A percentile compares a stretch with the other conserved stretches of the same genome.
Evolutionary conservation across 1,140 invertebrate genomes (phyloP).

Genomic region (Oedothorax gibbosus): DNA sequence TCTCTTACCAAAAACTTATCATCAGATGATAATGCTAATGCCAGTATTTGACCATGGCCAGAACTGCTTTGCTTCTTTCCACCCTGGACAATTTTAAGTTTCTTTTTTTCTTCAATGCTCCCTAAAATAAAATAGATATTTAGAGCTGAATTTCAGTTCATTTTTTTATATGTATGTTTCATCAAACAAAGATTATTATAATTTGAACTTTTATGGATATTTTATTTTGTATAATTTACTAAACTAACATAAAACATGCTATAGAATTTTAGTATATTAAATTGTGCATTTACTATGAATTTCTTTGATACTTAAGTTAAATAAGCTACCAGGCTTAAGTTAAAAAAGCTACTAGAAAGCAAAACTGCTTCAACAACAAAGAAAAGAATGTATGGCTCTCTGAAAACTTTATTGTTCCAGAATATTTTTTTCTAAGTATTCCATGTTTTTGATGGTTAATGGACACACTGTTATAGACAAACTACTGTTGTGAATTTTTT

Average conservation of each 20-base stretch:
- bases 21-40: slow-evolving; percentile 85
- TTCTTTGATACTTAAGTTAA: slow-evolving; percentile 3
- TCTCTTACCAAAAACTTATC: slow-evolving; percentile 79
- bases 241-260: background rate
- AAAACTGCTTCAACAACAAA: too few species aligned
- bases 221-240: background rate
- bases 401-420: background rate
- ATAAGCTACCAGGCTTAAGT: too few species aligned
- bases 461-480: background rate
- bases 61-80: slow-evolving; percentile 63
- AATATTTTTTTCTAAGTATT: background rate
- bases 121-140: slow-evolving; percentile 67
- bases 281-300: slow-evolving; percentile 6
- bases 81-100: slow-evolving; percentile 69
- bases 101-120: slow-evolving; percentile 71
- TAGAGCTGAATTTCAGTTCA: too few species aligned
- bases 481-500: background rate
- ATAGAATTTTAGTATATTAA: background rate
- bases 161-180: too few species aligned
- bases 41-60: slow-evolving; percentile 75
- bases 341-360: too few species aligned
- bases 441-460: background rate
- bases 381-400: background rate
- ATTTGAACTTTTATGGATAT: background rate
- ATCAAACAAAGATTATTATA: background rate